Percentiles rank a stretch among this genome's conserved stretches.
phyloP scores from a whole-genome alignment of 2,797 vertebrate species.

The Dendrocincla fuliginosa region DNA sequence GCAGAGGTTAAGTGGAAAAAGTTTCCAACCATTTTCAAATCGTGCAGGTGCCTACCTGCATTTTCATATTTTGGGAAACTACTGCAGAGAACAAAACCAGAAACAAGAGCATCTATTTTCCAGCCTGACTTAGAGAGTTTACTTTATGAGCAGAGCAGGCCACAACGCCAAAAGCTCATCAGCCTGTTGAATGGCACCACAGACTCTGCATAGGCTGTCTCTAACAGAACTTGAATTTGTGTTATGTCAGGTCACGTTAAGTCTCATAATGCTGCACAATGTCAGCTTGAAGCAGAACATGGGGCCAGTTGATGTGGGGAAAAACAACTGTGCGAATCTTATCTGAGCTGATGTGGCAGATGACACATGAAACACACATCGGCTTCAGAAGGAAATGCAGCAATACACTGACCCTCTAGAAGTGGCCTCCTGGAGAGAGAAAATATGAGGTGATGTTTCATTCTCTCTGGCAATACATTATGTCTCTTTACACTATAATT shows the following conservation, averaged over 20 bases:
- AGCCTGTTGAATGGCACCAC: neutral
- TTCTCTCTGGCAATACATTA: neutral
- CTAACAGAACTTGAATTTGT: neutral
- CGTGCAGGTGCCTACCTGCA: neutral
- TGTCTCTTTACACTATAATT: neutral
- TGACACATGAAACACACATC: neutral
- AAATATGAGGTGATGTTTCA: neutral
- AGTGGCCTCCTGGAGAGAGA: neutral
- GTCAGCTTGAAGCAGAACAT: neutral
- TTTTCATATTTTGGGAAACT: neutral
- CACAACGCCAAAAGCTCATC: neutral
- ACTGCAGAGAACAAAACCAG: neutral
- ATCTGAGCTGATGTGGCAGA: neutral
- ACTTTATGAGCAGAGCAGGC: neutral
- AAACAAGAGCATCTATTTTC: neutral
- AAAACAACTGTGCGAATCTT: fast-evolving
- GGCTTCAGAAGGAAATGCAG: neutral
- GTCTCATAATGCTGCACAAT: neutral
- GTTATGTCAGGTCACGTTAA: neutral
- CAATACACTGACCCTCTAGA: neutral
- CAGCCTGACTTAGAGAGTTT: neutral
- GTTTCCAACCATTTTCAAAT: neutral
- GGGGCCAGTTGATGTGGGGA: neutral
- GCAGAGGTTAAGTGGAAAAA: neutral
- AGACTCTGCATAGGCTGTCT: neutral